Conservation (phyloP, 2,797 vertebrate genomes). For the Callimico goeldii region DNA sequence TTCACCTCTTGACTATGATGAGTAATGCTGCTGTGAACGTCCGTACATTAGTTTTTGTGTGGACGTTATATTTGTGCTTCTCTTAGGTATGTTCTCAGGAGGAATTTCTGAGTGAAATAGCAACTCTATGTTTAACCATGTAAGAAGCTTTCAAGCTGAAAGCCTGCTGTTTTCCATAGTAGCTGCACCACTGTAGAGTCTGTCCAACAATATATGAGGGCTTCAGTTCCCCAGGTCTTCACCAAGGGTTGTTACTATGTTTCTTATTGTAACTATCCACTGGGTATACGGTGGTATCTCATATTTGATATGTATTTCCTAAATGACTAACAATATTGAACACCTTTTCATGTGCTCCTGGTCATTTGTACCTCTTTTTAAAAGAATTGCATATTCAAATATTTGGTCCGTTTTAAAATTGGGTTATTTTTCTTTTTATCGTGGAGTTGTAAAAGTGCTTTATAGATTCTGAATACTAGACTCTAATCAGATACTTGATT, state of each 20-base stretch:
- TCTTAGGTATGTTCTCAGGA: background rate
- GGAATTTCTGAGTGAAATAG: background rate
- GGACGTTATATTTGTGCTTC: background rate
- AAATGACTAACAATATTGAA: background rate
- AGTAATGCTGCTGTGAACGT: background rate
- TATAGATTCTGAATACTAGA: background rate
- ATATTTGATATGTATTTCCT: background rate
- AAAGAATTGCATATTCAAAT: background rate
- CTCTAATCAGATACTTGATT: background rate
- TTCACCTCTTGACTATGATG: background rate
- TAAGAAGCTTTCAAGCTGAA: background rate
- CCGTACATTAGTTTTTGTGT: background rate
- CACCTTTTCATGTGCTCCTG: background rate
- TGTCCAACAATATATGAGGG: fast-evolving
- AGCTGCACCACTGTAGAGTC: background rate
- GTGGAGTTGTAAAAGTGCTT: background rate
- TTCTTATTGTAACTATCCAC: background rate
- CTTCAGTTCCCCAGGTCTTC: background rate
- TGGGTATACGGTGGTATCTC: background rate
- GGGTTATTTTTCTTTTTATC: background rate
- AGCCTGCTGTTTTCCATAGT: background rate
- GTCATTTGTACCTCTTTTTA: background rate
- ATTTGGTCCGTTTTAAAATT: background rate
- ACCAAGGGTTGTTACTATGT: background rate
- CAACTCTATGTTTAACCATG: background rate